Base-by-base conservation (phyloP, 2,113 vertebrate species). In the Rhea pennata region DNA sequence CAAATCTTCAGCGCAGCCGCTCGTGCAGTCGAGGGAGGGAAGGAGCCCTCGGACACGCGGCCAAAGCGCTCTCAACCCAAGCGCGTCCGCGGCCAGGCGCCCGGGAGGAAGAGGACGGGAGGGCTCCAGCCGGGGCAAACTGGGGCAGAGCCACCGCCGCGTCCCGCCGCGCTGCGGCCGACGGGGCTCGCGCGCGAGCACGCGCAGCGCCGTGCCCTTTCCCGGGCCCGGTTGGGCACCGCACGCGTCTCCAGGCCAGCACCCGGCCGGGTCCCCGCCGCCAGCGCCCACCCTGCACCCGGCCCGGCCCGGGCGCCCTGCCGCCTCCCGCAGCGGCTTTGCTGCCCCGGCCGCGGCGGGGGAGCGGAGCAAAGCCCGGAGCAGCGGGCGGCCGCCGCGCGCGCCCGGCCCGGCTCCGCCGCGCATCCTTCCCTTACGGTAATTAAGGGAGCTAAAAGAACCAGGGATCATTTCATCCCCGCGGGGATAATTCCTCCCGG, bases 351-450 rank as follows among this genome's bases (percentile, higher is more conserved):
- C n/a, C n/a, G 36, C 36, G 36, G 36, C 36, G 36, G 36, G 36
- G 36, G 36, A 36, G 36, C 36, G 13, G 44, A 62, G 39, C 26
- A 46, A 46, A 36, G 51, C 23, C 17, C 62, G 70, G 56, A 92
- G 72, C 27, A 9, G 51, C 51, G 54, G 78, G 46, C 3, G 31
- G 22, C 36, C 33, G 73, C 61, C 50, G 65, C 12, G 80, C 15
- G 1, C 0, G 0, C 40, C 17, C 1, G 10, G 80, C 36, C 33
- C 0, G 0, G 83, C 42, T 67, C 46, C 0, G 0, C 70, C 39
- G 62, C 7, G 0, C 0, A 0, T 62, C 71, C 70, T 39, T 14
- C 62, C 86, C 50, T 70, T 44, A 10, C 3, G 2, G 66, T 39
- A 70, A 85, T 62, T n/a, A 70, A 82, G 5, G 27, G 58, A 87